These are phyloP conservation scores for Silurus glanis DNA, from an alignment of 2,113 vertebrate species.

Conservation along the genomic window DNA sequence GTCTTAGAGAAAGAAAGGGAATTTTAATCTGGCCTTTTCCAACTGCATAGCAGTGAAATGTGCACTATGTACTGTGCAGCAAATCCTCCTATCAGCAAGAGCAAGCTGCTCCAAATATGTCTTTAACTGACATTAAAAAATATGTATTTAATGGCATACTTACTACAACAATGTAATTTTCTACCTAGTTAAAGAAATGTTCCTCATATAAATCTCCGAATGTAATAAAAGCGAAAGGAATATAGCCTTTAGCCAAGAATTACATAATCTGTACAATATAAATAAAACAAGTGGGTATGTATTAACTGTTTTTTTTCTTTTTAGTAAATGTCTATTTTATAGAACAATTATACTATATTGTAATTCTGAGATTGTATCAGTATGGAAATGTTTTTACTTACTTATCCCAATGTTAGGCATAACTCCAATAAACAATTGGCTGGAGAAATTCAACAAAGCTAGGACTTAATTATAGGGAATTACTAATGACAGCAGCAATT, in stretches of 20 bases:
- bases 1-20: constrained; percentile 7
- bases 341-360: not conserved
- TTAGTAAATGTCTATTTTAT: constrained; percentile 6
- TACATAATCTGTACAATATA: not conserved
- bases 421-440: not conserved
- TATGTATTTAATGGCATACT: not conserved
- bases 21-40: constrained; percentile 16
- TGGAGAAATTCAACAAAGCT: not conserved
- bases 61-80: not conserved
- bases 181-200: not conserved
- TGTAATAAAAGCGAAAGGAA: not conserved
- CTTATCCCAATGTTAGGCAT: not conserved
- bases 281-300: not conserved
- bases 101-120: constrained; percentile 11
- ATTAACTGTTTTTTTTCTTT: not conserved
- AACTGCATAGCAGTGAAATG: constrained; percentile 2
- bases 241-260: not conserved
- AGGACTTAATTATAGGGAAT: not conserved
- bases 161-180: not conserved
- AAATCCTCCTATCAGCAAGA: constrained; percentile 29
- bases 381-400: not conserved
- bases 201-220: not conserved
- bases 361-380: not conserved
- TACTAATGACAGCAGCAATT: not conserved
- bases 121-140: not conserved